These are phyloP conservation scores for Parthenolecanium corni DNA, from an alignment of 2,888 invertebrate species.

Conservation along the genomic window DNA sequence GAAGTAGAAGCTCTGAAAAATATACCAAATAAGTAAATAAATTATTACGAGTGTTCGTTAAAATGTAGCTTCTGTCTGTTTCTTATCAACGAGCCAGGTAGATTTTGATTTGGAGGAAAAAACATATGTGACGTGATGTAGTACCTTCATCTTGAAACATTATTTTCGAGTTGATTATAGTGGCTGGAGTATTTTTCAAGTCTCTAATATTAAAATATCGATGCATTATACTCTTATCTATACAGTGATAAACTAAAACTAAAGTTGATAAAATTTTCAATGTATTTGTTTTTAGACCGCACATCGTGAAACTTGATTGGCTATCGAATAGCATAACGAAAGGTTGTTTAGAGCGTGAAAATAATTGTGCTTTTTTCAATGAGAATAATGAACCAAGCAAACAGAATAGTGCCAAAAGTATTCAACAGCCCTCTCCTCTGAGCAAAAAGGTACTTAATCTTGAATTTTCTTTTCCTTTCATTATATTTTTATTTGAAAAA, in stretches of 20 bases:
- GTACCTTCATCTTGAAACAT: no score
- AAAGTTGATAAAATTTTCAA: not conserved
- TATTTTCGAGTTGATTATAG: no score
- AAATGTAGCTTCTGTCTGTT: not conserved
- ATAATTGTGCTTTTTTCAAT: conserved; percentile 36
- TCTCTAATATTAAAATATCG: no score
- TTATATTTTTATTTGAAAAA: no score
- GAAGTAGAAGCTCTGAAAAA: conserved; percentile 11
- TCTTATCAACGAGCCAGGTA: conserved; percentile 34
- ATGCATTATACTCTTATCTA: no score
- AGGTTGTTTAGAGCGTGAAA: conserved; percentile 48
- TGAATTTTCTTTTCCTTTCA: no score
- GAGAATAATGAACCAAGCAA: conserved; percentile 1
- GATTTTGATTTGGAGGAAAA: no score
- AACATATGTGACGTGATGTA: no score
- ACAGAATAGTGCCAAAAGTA: conserved; percentile 8
- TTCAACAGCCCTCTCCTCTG: conserved; percentile 29
- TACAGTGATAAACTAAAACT: no score
- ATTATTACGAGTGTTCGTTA: conserved; percentile 28
- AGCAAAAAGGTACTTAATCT: conserved; percentile 31
- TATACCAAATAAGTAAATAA: conserved; percentile 17
- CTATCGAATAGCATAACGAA: conserved; percentile 58
- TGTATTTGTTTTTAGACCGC: conserved; percentile 40
- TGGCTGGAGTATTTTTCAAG: no score
- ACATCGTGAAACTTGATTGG: conserved; percentile 61